Evolutionary conservation across 1,140 invertebrate genomes (phyloP).

Genomic region (Parapsyche elsis): DNA sequence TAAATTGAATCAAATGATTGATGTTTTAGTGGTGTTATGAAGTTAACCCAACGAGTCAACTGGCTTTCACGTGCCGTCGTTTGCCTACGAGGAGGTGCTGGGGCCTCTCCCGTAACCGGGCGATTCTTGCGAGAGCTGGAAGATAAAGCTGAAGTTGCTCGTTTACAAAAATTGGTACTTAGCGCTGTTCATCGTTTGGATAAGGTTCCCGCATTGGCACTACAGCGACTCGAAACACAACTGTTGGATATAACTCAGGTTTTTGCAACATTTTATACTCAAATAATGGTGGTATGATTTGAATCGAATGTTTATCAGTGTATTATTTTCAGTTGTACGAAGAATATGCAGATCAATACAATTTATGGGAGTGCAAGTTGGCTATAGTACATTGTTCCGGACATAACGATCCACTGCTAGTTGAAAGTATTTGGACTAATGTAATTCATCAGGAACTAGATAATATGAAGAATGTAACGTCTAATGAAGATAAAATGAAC

Average conservation of each 20-base stretch:
- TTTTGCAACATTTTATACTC: slow-evolving; percentile 31
- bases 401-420: slow-evolving; percentile 80
- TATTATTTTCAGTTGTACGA: slow-evolving; percentile 78
- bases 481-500: slow-evolving; percentile 73
- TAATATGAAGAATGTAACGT: slow-evolving; percentile 59
- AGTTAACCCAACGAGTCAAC: slow-evolving; percentile 80
- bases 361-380: slow-evolving; percentile 86
- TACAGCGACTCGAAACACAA: slow-evolving; percentile 70
- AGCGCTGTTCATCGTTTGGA: slow-evolving; percentile 71
- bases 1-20: background rate
- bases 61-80: slow-evolving; percentile 95
- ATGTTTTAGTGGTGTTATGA: slow-evolving; percentile 70
- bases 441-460: slow-evolving; percentile 72
- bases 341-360: slow-evolving; percentile 83
- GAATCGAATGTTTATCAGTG: background rate
- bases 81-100: slow-evolving; percentile 90
- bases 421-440: slow-evolving; percentile 84
- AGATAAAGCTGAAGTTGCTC: slow-evolving; percentile 91
- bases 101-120: slow-evolving; percentile 80
- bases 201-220: slow-evolving; percentile 62
- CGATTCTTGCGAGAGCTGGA: slow-evolving; percentile 92
- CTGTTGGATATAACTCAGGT: slow-evolving; percentile 76
- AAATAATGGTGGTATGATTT: background rate
- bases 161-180: slow-evolving; percentile 80
- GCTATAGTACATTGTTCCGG: slow-evolving; percentile 87